Evolutionary conservation across 2,888 invertebrate species (phyloP).

Genomic region (Tinea pellionella): DNA sequence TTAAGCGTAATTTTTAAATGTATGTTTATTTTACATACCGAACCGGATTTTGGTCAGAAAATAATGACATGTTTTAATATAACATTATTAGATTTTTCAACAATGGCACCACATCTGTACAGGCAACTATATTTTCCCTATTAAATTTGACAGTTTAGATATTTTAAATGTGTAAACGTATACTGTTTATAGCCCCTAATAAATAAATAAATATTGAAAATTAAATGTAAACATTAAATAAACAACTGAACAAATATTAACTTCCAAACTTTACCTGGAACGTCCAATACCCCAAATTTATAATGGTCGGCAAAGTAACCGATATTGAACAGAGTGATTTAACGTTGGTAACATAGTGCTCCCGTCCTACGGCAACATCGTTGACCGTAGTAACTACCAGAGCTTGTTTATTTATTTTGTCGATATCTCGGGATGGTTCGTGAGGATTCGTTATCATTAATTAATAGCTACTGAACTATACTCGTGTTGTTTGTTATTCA

Average conservation of each 20-base stretch:
- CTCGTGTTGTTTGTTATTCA: too few species aligned
- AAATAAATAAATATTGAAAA: too few species aligned
- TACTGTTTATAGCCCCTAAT: too few species aligned
- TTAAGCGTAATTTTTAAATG: background rate
- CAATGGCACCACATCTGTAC: too few species aligned
- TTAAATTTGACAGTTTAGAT: too few species aligned
- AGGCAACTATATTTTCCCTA: too few species aligned
- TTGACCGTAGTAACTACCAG: background rate
- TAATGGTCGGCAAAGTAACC: background rate
- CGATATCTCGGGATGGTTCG: background rate
- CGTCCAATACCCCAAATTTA: conserved; percentile 7
- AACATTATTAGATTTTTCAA: too few species aligned
- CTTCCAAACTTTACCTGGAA: background rate
- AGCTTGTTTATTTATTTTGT: conserved; percentile 10
- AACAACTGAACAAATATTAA: background rate
- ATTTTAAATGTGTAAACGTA: too few species aligned
- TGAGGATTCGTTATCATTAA: background rate
- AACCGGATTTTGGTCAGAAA: too few species aligned
- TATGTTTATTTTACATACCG: background rate
- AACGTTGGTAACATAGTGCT: conserved; percentile 2
- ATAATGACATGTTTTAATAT: too few species aligned
- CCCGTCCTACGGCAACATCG: background rate
- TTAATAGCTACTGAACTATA: background rate
- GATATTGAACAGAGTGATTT: conserved; percentile 5
- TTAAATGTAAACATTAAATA: too few species aligned